Conservation (phyloP, 2,113 vertebrate genomes). For the Emydura subglobosa region DNA sequence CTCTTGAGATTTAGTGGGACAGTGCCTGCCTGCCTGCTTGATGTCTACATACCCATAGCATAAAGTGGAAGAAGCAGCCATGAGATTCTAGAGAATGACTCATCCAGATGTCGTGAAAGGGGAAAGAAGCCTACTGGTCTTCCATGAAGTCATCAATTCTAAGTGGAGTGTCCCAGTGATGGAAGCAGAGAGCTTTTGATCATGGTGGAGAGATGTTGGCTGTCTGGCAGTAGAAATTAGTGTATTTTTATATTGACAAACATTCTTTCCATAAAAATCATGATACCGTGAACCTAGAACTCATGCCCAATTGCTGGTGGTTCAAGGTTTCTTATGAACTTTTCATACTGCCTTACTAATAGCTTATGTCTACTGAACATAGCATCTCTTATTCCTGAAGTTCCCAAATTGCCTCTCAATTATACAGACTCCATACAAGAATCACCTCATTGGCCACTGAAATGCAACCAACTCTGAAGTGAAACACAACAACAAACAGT, state of each 20-base stretch:
- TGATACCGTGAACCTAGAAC: not conserved
- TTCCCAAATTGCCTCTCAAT: not conserved
- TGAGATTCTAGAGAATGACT: not conserved
- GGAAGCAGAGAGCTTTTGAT: not conserved
- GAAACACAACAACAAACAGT: not conserved
- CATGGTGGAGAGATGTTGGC: not conserved
- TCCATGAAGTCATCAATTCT: not conserved
- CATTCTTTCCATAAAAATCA: not conserved
- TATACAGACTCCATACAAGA: not conserved
- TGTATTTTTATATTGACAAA: not conserved
- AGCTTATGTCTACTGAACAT: not conserved
- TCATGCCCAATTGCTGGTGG: not conserved
- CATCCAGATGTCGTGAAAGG: not conserved
- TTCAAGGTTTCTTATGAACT: not conserved
- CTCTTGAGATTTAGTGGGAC: not conserved
- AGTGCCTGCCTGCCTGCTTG: not conserved
- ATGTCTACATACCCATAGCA: not conserved
- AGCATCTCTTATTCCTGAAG: not conserved
- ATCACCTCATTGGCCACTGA: not conserved
- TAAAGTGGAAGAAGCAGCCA: not conserved
- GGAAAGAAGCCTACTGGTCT: not conserved
- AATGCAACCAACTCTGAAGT: not conserved
- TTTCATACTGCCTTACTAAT: not conserved
- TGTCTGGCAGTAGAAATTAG: not conserved
- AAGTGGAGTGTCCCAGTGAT: not conserved